Base-by-base conservation (phyloP, 2,888 invertebrate genomes). In the Drosophila anomelani region DNA sequence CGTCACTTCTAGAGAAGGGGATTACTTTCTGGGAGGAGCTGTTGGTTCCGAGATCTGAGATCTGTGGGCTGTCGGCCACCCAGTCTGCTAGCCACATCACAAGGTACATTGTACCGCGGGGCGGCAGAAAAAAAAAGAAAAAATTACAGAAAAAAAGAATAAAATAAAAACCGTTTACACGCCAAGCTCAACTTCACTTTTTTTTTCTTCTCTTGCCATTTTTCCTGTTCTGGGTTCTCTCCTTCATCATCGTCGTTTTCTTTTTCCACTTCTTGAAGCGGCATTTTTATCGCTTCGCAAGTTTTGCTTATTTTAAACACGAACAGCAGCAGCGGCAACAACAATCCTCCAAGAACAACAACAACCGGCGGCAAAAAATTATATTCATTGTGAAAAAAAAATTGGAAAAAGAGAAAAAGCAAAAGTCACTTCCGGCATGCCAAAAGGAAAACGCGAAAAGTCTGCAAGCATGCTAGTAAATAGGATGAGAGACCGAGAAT, bases 391-490 rank as follows among this genome's bases (percentile, higher is more conserved):
- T 79, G 78, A 67, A 75, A 58, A 56, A 61, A 66, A 54, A 54
- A 38, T 20, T 41, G 55, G 75, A 51, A 53, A 67, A 67, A 60
- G 55, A 61, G 43, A 90, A 90, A 90, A 91, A 90, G 83, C 81
- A 82, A 90, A 78, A 90, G 90, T 90, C 90, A 91, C 91, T 91
- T 91, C 91, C 91, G 91, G 79, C 71, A 69, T 78, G 77, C 75
- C 76, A 74, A 80, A 82, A 80, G 83, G 77, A 83, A 85, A 84
- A 81, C 81, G 84, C 85, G 83, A 83, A 85, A 85, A 83, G 85
- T 84, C 83, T 83, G 78, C 81, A 68, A 29, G 70, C 43, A 55
- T 29, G 44, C 36, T 47, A 38, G 39, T n/a, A 51, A 39, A 20
- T 29, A 20, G 60, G 17, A 47, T 39, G 44, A n/a, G 53, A 47